phyloP scores from a whole-genome alignment of 2,113 vertebrate species.

The Heliornis fulica region DNA sequence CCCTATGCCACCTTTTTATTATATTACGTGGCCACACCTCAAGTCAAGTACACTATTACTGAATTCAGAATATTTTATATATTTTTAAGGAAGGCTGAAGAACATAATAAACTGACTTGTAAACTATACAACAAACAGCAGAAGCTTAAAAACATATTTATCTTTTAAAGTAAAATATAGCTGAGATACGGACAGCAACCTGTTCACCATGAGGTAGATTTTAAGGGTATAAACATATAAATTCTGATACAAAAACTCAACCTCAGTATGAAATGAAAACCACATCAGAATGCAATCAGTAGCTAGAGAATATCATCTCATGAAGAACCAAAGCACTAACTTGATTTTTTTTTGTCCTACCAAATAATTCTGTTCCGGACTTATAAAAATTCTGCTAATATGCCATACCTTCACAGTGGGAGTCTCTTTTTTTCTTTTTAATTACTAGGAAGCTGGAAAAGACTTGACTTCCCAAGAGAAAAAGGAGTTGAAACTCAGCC shows the following conservation, averaged over 20 bases:
- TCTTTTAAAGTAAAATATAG: background rate
- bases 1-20: background rate
- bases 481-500: slow-evolving; percentile 42
- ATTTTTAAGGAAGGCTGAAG: background rate
- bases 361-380: background rate
- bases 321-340: background rate
- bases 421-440: background rate
- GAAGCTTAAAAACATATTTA: background rate
- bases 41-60: background rate
- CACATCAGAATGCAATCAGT: background rate
- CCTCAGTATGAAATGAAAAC: background rate
- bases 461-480: slow-evolving; percentile 23
- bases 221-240: background rate
- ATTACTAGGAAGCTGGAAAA: slow-evolving; percentile 38
- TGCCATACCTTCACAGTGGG: background rate
- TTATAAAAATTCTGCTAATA: background rate
- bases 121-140: background rate
- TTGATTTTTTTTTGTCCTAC: background rate
- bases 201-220: background rate
- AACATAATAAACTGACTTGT: background rate
- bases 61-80: background rate
- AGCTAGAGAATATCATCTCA: background rate
- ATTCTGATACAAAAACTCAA: background rate
- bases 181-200: background rate
- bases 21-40: background rate